Conservation (phyloP, 2,797 vertebrate species). For the Pseudochirops corinnae region DNA sequence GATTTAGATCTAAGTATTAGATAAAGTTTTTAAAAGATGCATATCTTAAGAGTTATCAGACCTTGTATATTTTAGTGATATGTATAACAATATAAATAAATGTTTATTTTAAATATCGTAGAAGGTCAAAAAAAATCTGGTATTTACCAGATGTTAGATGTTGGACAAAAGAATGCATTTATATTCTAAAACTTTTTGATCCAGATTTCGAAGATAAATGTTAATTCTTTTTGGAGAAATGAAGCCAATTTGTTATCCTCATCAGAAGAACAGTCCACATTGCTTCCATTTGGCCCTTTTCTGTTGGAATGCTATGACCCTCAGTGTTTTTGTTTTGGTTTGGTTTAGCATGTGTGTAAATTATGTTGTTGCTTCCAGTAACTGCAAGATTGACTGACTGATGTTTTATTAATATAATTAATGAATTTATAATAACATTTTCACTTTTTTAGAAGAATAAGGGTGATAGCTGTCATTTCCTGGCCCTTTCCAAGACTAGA, state of each 20-base stretch:
- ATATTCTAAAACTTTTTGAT: constrained; percentile 26
- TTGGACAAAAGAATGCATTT: constrained; percentile 38
- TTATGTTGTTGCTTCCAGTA: neutral
- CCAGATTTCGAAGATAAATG: constrained; percentile 15
- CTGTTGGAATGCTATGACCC: neutral
- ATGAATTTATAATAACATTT: neutral
- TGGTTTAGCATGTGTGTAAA: neutral
- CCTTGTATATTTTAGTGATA: neutral
- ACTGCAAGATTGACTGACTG: neutral
- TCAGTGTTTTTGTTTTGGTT: neutral
- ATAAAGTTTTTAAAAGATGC: no score
- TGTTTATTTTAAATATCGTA: neutral
- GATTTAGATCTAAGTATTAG: constrained; percentile 46
- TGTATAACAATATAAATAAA: neutral
- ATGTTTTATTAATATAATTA: neutral
- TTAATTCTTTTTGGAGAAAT: constrained; percentile 14
- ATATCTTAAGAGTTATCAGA: constrained; percentile 14
- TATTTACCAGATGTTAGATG: constrained; percentile 32
- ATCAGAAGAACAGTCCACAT: neutral
- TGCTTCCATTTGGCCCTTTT: neutral
- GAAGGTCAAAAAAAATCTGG: neutral
- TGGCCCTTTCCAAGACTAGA: neutral
- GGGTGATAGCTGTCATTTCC: neutral
- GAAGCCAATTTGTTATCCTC: neutral
- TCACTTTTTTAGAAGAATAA: neutral